Conservation (phyloP, 2,113 vertebrate species). For the Seriola aureovittata region DNA sequence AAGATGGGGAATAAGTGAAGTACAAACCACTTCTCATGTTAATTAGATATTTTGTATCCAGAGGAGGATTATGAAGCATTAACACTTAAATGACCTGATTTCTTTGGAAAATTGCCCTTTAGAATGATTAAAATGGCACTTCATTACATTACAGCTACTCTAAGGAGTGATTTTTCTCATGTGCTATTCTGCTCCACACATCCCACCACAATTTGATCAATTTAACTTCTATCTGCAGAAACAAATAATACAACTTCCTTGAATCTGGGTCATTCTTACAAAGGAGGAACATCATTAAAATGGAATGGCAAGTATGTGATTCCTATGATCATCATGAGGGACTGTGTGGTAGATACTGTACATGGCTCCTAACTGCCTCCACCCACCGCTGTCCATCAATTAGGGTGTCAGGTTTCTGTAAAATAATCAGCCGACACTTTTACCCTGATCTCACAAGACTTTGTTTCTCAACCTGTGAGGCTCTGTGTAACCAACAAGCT, state of each 20-base stretch:
- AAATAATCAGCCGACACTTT: slow-evolving; percentile 69
- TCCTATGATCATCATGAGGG: slow-evolving; percentile 43
- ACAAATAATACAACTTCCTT: slow-evolving; percentile 37
- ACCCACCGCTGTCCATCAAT: slow-evolving; percentile 69
- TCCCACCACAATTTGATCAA: background rate
- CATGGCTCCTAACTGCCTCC: slow-evolving; percentile 37
- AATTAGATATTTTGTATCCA: slow-evolving; percentile 61
- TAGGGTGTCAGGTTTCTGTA: slow-evolving; percentile 53
- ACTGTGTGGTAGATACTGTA: slow-evolving; percentile 27
- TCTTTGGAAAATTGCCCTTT: slow-evolving; percentile 45
- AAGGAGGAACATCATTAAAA: slow-evolving; percentile 53
- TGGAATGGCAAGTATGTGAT: slow-evolving; percentile 52
- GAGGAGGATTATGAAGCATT: slow-evolving; percentile 56
- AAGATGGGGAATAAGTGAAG: slow-evolving; percentile 15
- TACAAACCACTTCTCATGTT: slow-evolving; percentile 26
- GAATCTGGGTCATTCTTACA: slow-evolving; percentile 41
- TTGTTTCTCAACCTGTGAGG: slow-evolving; percentile 38
- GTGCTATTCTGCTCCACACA: slow-evolving; percentile 16
- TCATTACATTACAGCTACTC: slow-evolving; percentile 30
- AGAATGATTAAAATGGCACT: slow-evolving; percentile 59
- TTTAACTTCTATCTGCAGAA: slow-evolving; percentile 17
- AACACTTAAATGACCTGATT: slow-evolving; percentile 45
- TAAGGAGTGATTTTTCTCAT: background rate
- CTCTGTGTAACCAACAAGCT: background rate
- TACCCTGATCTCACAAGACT: slow-evolving; percentile 42